Conservation (phyloP, 2,888 invertebrate genomes). For the Drosophila basisetae region DNA sequence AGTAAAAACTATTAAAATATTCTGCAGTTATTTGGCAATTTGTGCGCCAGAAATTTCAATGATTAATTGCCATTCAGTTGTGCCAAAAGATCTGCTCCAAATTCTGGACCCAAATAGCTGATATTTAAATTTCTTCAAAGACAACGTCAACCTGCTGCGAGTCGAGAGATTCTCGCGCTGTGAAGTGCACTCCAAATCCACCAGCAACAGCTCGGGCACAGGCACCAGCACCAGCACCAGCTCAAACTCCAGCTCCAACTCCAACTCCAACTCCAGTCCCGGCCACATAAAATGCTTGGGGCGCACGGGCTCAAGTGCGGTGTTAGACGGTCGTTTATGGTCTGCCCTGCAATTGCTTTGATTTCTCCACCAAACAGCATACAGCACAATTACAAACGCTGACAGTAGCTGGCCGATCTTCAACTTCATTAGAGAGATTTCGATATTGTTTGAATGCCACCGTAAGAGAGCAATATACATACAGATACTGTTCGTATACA, state of each 20-base stretch:
- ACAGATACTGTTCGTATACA: constrained; percentile 13
- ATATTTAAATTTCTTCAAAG: constrained; percentile 45
- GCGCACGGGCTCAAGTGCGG: constrained; percentile 60
- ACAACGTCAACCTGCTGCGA: constrained; percentile 73
- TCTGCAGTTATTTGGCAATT: constrained; percentile 75
- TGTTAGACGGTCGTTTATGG: constrained; percentile 42
- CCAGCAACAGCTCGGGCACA: constrained; percentile 6
- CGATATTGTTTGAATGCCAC: constrained; percentile 82
- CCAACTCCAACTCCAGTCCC: constrained; percentile 21
- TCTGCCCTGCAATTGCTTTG: constrained; percentile 61
- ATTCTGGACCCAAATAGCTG: constrained; percentile 44
- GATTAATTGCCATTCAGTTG: constrained; percentile 66
- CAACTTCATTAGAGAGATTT: constrained; percentile 83
- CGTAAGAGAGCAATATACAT: constrained; percentile 52
- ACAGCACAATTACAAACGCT: constrained; percentile 75
- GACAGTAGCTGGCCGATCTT: constrained; percentile 83
- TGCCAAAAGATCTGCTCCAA: constrained; percentile 42
- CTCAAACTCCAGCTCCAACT: constrained; percentile 16
- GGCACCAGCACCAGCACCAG: background rate
- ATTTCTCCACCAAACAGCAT: constrained; percentile 38
- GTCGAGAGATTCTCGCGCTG: constrained; percentile 63
- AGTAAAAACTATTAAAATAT: constrained; percentile 64
- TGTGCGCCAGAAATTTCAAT: constrained; percentile 58
- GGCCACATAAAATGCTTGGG: constrained; percentile 40
- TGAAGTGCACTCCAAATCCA: constrained; percentile 66